Percentiles rank a stretch among this genome's conserved stretches.
phyloP scores from a whole-genome alignment of 2,888 invertebrate genomes.

The Ctena decussata region DNA sequence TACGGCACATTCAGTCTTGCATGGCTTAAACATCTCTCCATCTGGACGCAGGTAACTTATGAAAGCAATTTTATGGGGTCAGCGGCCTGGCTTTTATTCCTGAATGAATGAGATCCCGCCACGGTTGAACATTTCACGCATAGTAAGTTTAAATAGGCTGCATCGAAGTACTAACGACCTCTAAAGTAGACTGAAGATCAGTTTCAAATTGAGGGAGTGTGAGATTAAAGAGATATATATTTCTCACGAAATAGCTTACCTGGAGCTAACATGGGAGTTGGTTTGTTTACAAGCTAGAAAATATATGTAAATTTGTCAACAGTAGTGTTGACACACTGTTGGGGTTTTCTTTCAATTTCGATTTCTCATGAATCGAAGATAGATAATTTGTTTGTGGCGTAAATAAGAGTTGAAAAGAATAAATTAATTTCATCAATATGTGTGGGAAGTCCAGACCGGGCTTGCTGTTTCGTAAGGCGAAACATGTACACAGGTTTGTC shows the following conservation, averaged over 20 bases:
- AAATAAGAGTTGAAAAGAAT: not conserved
- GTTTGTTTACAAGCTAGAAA: not conserved
- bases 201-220: not conserved
- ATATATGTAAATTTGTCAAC: not conserved
- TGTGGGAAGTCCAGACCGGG: no score
- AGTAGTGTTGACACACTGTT: not conserved
- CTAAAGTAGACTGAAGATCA: not conserved
- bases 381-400: not conserved
- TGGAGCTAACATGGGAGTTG: not conserved
- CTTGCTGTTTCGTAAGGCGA: no score
- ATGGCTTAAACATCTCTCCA: no score
- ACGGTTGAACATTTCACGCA: not conserved
- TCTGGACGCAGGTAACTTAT: not conserved
- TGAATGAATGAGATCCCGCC: not conserved
- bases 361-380: not conserved
- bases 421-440: no score
- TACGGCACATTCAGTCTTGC: no score
- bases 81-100: not conserved
- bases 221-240: not conserved
- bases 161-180: slow-evolving; percentile 6
- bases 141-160: not conserved
- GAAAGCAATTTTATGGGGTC: not conserved
- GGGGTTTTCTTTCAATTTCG: not conserved
- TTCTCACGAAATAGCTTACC: slow-evolving; percentile 2
- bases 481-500: no score